phyloP scores from a whole-genome alignment of 1,140 invertebrate genomes.

The Lordiphosa collinella region DNA sequence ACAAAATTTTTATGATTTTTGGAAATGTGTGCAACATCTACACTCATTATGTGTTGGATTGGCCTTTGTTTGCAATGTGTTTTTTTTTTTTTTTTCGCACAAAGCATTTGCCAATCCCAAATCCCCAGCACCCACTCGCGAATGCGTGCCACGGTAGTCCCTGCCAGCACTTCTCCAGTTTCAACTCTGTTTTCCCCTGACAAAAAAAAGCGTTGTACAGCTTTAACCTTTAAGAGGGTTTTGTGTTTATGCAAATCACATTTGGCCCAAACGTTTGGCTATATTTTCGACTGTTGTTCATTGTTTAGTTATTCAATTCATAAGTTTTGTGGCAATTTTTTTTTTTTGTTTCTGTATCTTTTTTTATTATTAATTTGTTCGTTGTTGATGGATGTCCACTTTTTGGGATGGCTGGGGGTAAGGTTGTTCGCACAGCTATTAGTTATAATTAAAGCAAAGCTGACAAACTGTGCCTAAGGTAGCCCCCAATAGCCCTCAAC shows the following conservation, averaged over 20 bases:
- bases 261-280: background rate
- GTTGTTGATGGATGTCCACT: constrained; percentile 1
- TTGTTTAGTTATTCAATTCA: constrained; percentile 26
- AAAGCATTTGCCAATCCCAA: too few relatives aligned
- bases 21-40: too few relatives aligned
- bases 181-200: background rate
- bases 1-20: too few relatives aligned
- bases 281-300: constrained; percentile 2
- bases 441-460: constrained; percentile 57
- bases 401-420: constrained; percentile 1
- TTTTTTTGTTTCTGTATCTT: background rate
- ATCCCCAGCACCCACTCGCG: background rate
- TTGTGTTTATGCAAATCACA: constrained; percentile 26
- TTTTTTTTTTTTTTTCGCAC: too few relatives aligned
- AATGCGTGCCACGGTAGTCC: background rate
- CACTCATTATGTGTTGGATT: too few relatives aligned
- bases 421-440: constrained; percentile 47
- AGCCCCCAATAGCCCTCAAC: constrained; percentile 34
- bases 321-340: constrained; percentile 28
- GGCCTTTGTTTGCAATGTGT: too few relatives aligned
- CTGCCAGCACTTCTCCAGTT: background rate
- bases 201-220: constrained; percentile 8
- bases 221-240: constrained; percentile 16
- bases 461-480: constrained; percentile 34
- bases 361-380: background rate